Evolutionary conservation across 1,140 invertebrate genomes (phyloP).

Genomic region (Papilio dardanus): DNA sequence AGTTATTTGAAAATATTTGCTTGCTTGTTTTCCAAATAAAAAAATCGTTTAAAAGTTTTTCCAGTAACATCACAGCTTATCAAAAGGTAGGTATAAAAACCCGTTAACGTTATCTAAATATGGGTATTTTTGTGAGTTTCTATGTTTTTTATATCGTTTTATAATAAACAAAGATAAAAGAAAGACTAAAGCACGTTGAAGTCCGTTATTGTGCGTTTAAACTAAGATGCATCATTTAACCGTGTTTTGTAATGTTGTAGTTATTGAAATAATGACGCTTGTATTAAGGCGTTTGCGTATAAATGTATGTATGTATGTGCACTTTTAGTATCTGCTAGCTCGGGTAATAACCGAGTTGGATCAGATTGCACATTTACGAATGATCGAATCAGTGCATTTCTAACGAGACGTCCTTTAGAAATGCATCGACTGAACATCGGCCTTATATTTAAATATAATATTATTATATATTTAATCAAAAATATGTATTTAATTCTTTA

Average conservation of each 20-base stretch:
- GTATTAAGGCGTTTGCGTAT: neutral
- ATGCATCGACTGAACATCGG: neutral
- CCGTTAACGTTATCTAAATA: neutral
- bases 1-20: neutral
- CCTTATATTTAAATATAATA: neutral
- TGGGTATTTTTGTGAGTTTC: neutral
- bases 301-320: neutral
- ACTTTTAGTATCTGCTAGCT: neutral
- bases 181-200: no score
- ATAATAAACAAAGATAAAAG: neutral
- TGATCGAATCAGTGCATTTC: no score
- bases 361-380: neutral
- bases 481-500: no score
- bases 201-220: neutral
- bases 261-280: neutral
- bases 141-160: neutral
- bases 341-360: neutral
- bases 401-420: neutral
- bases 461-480: neutral
- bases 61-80: neutral
- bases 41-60: neutral
- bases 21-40: neutral
- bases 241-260: neutral
- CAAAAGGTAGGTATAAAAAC: conserved; percentile 1
- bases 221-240: neutral